Conservation (phyloP, 2,113 vertebrate species). For the Daphoenositta chrysoptera region DNA sequence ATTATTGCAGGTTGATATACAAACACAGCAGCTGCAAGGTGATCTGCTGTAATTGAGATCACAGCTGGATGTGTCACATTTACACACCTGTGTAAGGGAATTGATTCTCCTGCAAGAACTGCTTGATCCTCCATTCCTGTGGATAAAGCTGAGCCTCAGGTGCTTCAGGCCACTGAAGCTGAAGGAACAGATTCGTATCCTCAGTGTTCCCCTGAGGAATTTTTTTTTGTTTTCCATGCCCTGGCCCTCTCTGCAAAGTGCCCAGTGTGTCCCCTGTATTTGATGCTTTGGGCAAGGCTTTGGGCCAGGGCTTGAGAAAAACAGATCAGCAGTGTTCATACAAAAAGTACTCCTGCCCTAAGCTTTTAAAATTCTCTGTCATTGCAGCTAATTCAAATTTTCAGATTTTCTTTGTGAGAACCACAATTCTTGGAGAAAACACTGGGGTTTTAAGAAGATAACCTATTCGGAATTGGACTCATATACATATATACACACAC, state of each 20-base stretch:
- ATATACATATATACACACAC: rapidly evolving
- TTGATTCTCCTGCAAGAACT: not conserved
- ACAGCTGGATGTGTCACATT: not conserved
- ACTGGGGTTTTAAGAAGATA: not conserved
- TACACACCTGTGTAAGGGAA: not conserved
- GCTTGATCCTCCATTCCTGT: not conserved
- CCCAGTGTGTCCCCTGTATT: not conserved
- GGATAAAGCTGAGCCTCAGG: not conserved
- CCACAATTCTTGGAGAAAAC: not conserved
- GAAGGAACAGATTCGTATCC: not conserved
- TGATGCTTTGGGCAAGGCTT: not conserved
- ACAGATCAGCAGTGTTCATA: not conserved
- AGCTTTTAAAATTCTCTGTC: not conserved
- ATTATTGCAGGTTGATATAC: not conserved
- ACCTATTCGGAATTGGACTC: not conserved
- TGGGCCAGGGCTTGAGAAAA: not conserved
- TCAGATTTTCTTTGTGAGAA: not conserved
- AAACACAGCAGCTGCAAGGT: not conserved
- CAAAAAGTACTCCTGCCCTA: not conserved
- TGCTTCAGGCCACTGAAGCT: not conserved
- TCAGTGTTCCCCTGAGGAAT: not conserved
- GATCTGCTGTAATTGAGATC: not conserved
- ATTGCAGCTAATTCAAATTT: not conserved
- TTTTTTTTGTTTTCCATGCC: not conserved
- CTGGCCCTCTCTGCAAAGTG: not conserved